Base-by-base conservation (phyloP, 2,888 invertebrate genomes). In the Uloborus plumipes region DNA sequence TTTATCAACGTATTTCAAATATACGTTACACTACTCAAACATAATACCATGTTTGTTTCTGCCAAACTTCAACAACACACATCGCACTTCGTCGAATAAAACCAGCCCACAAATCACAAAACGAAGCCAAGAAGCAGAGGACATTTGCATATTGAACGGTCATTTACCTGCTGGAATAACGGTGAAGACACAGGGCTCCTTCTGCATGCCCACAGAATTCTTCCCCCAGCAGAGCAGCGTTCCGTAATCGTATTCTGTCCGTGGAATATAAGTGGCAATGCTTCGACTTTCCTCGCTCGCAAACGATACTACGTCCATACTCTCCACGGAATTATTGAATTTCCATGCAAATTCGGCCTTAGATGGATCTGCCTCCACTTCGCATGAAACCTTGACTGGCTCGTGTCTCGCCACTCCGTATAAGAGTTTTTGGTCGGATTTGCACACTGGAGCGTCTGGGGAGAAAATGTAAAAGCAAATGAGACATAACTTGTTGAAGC, bases 361-460 rank as follows among this genome's bases (percentile, higher is more conserved):
- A 18, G 94, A 91, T 0, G 97, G 96, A 90, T 96, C 96, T 13
- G 97, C 95, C 88, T 96, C 95, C 18, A 97, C 96, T 86, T 94
- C 93, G 88, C 97, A 97, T 88, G 94, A 86, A 49, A 87, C 86
- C 71, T 87, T 85, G 1, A 87, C 86, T 4, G 85, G 84, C 88
- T 96, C 96, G 88, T 95, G 94, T 88, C 96, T 96, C 4, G 96
- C 96, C 4, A 96, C 95, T 0, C 96, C 96, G 88, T 95, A 95
- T 20, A 96, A 93, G 81, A 94, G 91, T 65, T 93, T 93, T 89
- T 96, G 96, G 84, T 94, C 94, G 67, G 94, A 93, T 86, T 93
- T 92, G 89, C 96, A 97, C 0, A 95, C 95, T 0, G 97, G 96
- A 0, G 95, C 93, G 90, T 95, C 96, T 96, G 90, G 94, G 94